These are phyloP conservation scores for Chionis minor DNA, from an alignment of 2,113 vertebrate genomes.

Conservation along the genomic window DNA sequence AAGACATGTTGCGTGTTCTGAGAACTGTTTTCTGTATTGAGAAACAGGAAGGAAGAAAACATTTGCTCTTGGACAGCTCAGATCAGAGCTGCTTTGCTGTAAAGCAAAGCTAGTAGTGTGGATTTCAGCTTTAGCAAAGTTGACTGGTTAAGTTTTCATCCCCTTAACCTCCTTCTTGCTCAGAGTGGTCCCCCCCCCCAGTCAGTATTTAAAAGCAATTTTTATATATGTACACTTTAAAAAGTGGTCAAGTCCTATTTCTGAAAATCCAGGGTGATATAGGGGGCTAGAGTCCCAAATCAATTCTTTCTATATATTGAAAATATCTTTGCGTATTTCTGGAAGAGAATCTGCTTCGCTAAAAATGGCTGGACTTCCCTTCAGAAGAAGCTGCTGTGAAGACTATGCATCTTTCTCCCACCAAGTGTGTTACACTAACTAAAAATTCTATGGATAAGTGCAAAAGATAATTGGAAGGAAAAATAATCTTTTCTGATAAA, in stretches of 20 bases:
- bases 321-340: background rate
- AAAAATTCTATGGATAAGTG: background rate
- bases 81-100: background rate
- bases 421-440: background rate
- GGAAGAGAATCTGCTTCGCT: background rate
- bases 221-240: background rate
- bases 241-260: background rate
- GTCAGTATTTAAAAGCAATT: background rate
- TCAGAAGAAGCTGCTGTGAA: background rate
- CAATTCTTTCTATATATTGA: background rate
- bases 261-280: background rate
- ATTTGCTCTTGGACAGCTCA: background rate
- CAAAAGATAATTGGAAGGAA: background rate
- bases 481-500: background rate
- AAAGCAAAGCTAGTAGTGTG: background rate
- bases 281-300: background rate
- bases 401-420: background rate
- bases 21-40: background rate
- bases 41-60: background rate
- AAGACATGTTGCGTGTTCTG: background rate
- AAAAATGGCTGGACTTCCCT: background rate
- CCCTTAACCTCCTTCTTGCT: background rate
- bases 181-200: background rate
- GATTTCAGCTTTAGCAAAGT: background rate
- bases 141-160: background rate